phyloP scores from a whole-genome alignment of 2,888 invertebrate genomes.

The Desoria tigrina region DNA sequence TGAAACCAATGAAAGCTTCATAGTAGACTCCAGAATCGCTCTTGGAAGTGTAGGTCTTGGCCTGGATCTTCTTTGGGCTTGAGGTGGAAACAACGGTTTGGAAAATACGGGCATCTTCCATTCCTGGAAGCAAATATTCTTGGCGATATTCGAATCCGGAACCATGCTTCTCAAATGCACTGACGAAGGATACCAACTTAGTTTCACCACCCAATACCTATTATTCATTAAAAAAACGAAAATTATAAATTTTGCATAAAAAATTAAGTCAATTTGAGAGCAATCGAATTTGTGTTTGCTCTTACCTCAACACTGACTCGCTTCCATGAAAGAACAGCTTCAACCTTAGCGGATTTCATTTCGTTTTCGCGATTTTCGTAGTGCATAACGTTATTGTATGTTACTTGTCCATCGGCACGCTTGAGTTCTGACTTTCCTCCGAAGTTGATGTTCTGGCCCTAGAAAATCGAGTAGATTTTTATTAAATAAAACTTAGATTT shows the following conservation, averaged over 20 bases:
- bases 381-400: conserved; percentile 26
- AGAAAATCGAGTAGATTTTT: not conserved
- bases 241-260: too few species aligned
- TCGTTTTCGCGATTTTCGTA: conserved; percentile 39
- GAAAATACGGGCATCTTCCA: conserved; percentile 46
- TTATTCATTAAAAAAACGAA: not conserved
- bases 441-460: conserved; percentile 42
- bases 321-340: conserved; percentile 21
- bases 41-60: conserved; percentile 44
- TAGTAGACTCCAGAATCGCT: conserved; percentile 37
- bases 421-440: conserved; percentile 34
- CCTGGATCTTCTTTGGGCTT: conserved; percentile 38
- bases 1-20: conserved; percentile 50
- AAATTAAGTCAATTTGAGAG: too few species aligned
- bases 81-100: conserved; percentile 36
- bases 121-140: conserved; percentile 46
- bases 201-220: conserved; percentile 31
- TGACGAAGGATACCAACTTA: conserved; percentile 31
- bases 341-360: conserved; percentile 30
- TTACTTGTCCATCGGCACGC: conserved; percentile 24
- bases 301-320: conserved; percentile 33
- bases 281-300: not conserved
- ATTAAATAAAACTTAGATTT: not conserved
- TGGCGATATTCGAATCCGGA: conserved; percentile 42
- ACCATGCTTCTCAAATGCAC: conserved; percentile 22